These are phyloP conservation scores for Celastrina argiolus DNA, from an alignment of 2,888 invertebrate genomes.

Conservation along the genomic window DNA sequence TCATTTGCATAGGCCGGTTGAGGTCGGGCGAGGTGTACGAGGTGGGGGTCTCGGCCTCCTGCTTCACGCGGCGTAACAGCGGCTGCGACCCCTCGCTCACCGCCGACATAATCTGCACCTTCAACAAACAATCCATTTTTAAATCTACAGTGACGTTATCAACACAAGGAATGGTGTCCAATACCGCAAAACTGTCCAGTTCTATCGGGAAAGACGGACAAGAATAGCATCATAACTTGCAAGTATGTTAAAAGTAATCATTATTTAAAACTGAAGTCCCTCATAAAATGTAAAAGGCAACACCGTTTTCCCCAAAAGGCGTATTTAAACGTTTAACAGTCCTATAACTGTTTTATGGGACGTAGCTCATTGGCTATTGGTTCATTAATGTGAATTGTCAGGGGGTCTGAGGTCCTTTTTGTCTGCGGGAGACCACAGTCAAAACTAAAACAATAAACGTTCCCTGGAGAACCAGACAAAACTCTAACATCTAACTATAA, in stretches of 20 bases:
- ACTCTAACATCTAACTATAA: background rate
- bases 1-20: conserved; percentile 73
- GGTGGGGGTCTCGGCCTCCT: conserved; percentile 53
- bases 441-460: background rate
- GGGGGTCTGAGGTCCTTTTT: background rate
- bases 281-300: background rate
- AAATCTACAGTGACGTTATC: background rate
- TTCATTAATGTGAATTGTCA: background rate
- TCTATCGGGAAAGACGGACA: no score
- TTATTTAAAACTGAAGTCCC: background rate
- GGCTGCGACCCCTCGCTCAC: conserved; percentile 62
- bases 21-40: conserved; percentile 76
- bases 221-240: no score
- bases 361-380: background rate
- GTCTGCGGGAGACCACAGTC: background rate
- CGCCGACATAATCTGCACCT: conserved; percentile 86
- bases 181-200: no score
- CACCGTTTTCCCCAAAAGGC: background rate
- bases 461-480: conserved; percentile 4
- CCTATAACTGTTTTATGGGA: background rate
- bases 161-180: no score
- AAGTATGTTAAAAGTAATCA: no score
- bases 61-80: conserved; percentile 64
- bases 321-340: background rate
- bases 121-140: conserved; percentile 33